Conservation (phyloP, 2,113 vertebrate genomes). For the Mirounga angustirostris region DNA sequence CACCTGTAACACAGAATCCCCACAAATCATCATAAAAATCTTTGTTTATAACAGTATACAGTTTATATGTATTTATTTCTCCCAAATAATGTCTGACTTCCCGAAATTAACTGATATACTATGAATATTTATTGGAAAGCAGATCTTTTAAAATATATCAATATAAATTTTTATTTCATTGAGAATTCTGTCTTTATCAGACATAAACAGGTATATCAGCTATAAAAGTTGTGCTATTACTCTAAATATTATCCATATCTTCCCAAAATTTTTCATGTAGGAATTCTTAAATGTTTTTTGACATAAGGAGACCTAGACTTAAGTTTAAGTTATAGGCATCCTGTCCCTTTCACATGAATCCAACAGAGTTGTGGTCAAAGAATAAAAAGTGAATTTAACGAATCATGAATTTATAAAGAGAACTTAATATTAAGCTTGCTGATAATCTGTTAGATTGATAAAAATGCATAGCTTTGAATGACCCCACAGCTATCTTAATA, state of each 20-base stretch:
- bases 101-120: background rate
- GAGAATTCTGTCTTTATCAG: background rate
- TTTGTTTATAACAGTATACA: background rate
- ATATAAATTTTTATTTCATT: background rate
- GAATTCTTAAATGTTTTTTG: conserved; percentile 21
- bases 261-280: background rate
- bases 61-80: background rate
- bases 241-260: background rate
- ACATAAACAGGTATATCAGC: background rate
- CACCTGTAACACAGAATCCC: background rate
- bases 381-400: conserved; percentile 21
- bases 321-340: background rate
- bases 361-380: background rate
- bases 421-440: background rate
- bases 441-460: background rate
- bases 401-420: background rate
- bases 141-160: background rate
- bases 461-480: background rate
- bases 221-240: background rate
- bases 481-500: background rate
- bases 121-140: background rate
- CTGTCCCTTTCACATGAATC: background rate
- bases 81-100: background rate
- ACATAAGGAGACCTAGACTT: background rate
- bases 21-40: background rate